Evolutionary conservation across 2,113 vertebrate species (phyloP).

Genomic region (Lepus europaeus): DNA sequence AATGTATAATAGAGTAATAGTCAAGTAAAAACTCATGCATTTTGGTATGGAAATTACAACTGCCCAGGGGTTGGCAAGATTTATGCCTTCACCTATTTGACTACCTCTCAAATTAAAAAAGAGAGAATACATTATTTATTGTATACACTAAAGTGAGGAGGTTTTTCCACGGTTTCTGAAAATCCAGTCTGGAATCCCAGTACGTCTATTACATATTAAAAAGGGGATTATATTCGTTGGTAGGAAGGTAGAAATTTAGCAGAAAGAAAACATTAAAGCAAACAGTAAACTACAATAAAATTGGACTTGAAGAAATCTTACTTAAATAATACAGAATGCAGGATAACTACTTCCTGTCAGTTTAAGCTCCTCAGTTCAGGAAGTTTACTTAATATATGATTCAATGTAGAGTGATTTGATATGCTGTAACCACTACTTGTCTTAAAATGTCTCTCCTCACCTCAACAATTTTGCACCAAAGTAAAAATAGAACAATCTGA

Average conservation of each 20-base stretch:
- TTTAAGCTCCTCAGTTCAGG: slow-evolving; percentile 49
- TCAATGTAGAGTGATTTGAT: neutral
- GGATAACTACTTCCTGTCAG: slow-evolving; percentile 20
- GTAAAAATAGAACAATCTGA: slow-evolving; percentile 74
- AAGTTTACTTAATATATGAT: slow-evolving; percentile 70
- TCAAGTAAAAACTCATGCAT: slow-evolving; percentile 29
- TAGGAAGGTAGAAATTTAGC: neutral
- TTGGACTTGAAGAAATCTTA: slow-evolving; percentile 26
- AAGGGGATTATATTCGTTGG: neutral
- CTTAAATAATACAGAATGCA: slow-evolving; percentile 40
- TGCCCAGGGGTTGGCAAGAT: slow-evolving; percentile 7
- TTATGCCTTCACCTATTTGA: slow-evolving; percentile 33
- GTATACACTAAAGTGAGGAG: neutral
- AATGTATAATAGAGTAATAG: slow-evolving; percentile 49
- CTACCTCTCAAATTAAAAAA: slow-evolving; percentile 49
- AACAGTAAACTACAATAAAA: slow-evolving; percentile 34
- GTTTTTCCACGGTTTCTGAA: neutral
- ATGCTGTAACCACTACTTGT: slow-evolving; percentile 52
- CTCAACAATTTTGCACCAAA: slow-evolving; percentile 69
- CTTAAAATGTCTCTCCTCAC: slow-evolving; percentile 73
- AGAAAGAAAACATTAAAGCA: slow-evolving; percentile 44
- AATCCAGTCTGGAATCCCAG: neutral
- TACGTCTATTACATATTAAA: slow-evolving; percentile 57
- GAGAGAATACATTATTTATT: slow-evolving; percentile 7
- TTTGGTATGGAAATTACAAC: slow-evolving; percentile 1